Base-by-base conservation (phyloP, 1,140 invertebrate species). In the Kradibia gibbosae region DNA sequence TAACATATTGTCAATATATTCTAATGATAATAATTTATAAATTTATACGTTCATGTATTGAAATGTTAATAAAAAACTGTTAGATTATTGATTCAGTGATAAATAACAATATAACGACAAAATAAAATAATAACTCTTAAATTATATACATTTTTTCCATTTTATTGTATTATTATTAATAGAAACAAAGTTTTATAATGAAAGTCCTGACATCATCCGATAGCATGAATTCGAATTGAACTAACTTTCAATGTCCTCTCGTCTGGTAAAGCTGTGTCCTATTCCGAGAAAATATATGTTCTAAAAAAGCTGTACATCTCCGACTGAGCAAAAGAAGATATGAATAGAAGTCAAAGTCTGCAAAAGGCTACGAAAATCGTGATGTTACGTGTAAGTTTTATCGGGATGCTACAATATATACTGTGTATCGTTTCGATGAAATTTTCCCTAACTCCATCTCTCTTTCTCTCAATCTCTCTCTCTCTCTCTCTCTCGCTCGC, bases 331-430 rank as follows among this genome's bases (percentile, higher is more conserved):
- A 53, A 3, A 53, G 20, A 53, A 39, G 34, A 39, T 3, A 34
- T 11, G 13, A 2, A 28, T 7, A 39, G 20, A 71, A 13, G 28
- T 39, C 42, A 25, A 17, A 67, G 39, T 10, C 55, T 25, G 62
- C 28, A 60, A n/a, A 39, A 48, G 42, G 36, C 39, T 48, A 57
- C 48, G 53, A 60, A 75, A 57, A 36, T 75, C 53, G 13, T 22
- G 22, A 65, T 5, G 65, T 55, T 67, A 53, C 50, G 53, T 55
- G 17, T 55, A 48, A 80, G 71, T 80, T 80, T 74, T 74, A 80
- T 80, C 57, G 42, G 39, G n/a, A 34, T 20, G 17, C 42, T 55
- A 48, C 39, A 50, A 70, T 75, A 76, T 75, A 81, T 81, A 50
- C 8, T 34, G 48, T 11, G 28, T 10, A 42, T 36, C 17, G 4